Conservation (phyloP, 2,797 vertebrate species). For the Phoxinus dragarum region DNA sequence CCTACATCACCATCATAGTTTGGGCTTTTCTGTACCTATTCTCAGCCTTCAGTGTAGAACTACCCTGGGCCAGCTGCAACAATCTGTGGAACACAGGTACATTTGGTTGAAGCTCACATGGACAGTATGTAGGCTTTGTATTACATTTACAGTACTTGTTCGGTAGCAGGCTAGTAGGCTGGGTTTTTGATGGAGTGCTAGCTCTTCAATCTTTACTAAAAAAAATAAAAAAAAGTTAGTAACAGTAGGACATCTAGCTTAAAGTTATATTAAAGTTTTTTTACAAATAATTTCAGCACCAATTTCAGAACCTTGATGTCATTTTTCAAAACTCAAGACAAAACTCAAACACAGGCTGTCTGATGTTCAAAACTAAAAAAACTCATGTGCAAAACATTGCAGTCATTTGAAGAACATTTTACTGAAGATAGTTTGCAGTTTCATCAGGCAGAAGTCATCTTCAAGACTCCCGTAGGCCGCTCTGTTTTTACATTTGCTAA, state of each 20-base stretch:
- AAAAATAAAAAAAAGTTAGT: neutral
- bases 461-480: too few relatives aligned
- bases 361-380: too few relatives aligned
- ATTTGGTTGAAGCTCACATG: neutral
- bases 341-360: too few relatives aligned
- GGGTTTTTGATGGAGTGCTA: neutral
- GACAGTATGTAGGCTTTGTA: neutral
- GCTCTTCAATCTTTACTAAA: neutral
- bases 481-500: too few relatives aligned
- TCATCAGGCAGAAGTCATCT: too few relatives aligned
- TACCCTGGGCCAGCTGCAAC: constrained; percentile 74
- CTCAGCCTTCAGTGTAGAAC: constrained; percentile 67
- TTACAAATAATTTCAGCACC: too few relatives aligned
- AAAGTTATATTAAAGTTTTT: too few relatives aligned
- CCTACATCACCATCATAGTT: constrained; percentile 74
- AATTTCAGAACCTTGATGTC: too few relatives aligned
- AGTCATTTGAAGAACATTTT: too few relatives aligned
- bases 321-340: too few relatives aligned
- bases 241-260: neutral
- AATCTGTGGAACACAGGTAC: constrained; percentile 76
- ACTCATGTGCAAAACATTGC: too few relatives aligned
- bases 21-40: constrained; percentile 77
- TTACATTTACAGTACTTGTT: neutral
- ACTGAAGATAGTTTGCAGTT: too few relatives aligned
- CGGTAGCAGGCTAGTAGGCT: neutral